Base-by-base conservation (phyloP, 2,888 invertebrate species). In the Pyralis farinalis region DNA sequence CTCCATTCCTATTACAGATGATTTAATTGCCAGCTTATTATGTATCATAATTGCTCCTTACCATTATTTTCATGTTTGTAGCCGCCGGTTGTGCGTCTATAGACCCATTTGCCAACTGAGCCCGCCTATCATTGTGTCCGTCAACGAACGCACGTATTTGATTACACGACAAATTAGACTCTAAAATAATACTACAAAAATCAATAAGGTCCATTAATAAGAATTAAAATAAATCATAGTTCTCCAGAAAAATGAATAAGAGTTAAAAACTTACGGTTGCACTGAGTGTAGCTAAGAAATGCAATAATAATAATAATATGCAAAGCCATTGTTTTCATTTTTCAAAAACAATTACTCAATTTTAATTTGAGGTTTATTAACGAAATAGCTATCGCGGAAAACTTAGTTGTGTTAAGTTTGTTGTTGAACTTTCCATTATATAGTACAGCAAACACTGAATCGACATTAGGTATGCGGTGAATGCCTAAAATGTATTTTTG, bases 11-110 rank as follows among this genome's bases (percentile, higher is more conserved):
- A n/a, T n/a, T n/a, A n/a, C n/a, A n/a, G n/a, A n/a, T n/a, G n/a
- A n/a, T n/a, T n/a, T n/a, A n/a, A n/a, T n/a, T n/a, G n/a, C n/a
- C n/a, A n/a, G n/a, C n/a, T n/a, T n/a, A n/a, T n/a, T n/a, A n/a
- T n/a, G n/a, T n/a, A n/a, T n/a, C n/a, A n/a, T n/a, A n/a, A n/a
- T n/a, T n/a, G n/a, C n/a, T 16, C 5, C 56, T 10, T 32, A 66
- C 74, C 53, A 74, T 52, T 21, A 32, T 55, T 22, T 64, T 62
- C 73, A 74, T 72, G 12, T 63, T 47, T 0, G 56, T 44, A 9
- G 73, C 73, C 1, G 69, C 47, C 0, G 74, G 74, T 34, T 74
- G 72, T 0, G 57, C 55, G 0, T 42, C 20, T 3, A 72, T 46
- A 9, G 49, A 43, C 2, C 70, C 71, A 21, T 52, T 49, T 0